Conservation (phyloP, 2,888 invertebrate genomes). For the Amphipoea lucens region DNA sequence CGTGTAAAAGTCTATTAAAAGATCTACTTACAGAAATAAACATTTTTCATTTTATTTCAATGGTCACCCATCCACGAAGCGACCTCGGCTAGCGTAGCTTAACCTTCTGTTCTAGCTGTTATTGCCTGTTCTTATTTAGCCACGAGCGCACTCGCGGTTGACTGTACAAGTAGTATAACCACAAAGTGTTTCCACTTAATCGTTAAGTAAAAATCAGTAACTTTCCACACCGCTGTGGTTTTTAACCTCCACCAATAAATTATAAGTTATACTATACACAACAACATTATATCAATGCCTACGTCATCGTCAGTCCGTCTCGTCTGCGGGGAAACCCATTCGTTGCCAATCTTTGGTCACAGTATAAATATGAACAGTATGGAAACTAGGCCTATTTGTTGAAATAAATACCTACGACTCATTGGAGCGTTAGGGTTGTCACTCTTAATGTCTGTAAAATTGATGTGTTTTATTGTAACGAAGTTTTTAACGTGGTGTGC, state of each 20-base stretch:
- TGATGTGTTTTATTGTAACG: too few species aligned
- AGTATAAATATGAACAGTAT: too few species aligned
- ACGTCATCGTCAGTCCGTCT: background rate
- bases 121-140: background rate
- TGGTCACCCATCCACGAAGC: background rate
- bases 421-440: too few species aligned
- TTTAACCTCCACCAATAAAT: background rate
- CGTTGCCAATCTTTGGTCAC: background rate
- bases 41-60: background rate
- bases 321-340: constrained; percentile 3
- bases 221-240: background rate
- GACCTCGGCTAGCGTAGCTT: background rate
- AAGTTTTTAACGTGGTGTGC: too few species aligned
- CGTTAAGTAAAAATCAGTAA: background rate
- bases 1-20: too few species aligned
- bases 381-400: too few species aligned
- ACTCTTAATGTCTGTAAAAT: too few species aligned
- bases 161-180: background rate
- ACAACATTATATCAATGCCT: background rate
- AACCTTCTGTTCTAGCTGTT: background rate
- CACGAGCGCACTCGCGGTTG: background rate
- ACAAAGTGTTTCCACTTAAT: background rate
- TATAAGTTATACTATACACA: background rate
- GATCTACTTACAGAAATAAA: too few species aligned
- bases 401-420: too few species aligned